These are phyloP conservation scores for Ypsolopha sequella DNA, from an alignment of 2,888 invertebrate species.

Conservation along the genomic window DNA sequence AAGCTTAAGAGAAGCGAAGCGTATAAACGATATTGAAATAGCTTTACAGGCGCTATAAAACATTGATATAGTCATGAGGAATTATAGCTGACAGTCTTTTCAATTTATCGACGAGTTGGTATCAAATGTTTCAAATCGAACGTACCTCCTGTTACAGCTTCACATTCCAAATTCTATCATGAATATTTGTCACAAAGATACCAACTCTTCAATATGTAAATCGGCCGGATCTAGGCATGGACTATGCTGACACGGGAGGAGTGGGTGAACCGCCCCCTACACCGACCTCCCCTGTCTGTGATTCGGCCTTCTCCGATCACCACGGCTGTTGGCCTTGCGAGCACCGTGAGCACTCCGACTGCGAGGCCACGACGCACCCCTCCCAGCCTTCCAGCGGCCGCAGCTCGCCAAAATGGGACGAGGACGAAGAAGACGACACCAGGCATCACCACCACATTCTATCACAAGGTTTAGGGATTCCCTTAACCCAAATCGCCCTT, in stretches of 20 bases:
- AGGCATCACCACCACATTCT: slow-evolving; percentile 41
- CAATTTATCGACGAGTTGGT: too few relatives aligned
- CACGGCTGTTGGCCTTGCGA: slow-evolving; percentile 61
- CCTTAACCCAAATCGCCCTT: too few relatives aligned
- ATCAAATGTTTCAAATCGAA: too few relatives aligned
- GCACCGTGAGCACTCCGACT: slow-evolving; percentile 45
- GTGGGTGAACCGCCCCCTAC: slow-evolving; percentile 53
- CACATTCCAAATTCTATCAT: too few relatives aligned
- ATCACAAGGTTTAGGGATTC: slow-evolving; percentile 52
- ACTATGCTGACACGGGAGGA: slow-evolving; percentile 60
- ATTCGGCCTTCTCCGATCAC: slow-evolving; percentile 64
- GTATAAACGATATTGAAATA: too few relatives aligned
- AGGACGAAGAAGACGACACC: slow-evolving; percentile 53
- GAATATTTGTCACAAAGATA: not conserved
- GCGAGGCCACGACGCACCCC: slow-evolving; percentile 37
- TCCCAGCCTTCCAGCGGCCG: slow-evolving; percentile 59
- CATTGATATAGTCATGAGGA: too few relatives aligned
- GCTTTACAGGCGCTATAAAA: too few relatives aligned
- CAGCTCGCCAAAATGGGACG: slow-evolving; percentile 60
- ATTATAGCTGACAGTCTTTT: too few relatives aligned
- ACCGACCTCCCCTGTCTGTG: slow-evolving; percentile 62
- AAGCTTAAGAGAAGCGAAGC: not conserved
- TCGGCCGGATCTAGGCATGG: slow-evolving; percentile 36
- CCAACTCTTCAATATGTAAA: not conserved
- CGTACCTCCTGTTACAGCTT: too few relatives aligned